phyloP scores from a whole-genome alignment of 2,113 vertebrate species.

The Pterocles burchelli region DNA sequence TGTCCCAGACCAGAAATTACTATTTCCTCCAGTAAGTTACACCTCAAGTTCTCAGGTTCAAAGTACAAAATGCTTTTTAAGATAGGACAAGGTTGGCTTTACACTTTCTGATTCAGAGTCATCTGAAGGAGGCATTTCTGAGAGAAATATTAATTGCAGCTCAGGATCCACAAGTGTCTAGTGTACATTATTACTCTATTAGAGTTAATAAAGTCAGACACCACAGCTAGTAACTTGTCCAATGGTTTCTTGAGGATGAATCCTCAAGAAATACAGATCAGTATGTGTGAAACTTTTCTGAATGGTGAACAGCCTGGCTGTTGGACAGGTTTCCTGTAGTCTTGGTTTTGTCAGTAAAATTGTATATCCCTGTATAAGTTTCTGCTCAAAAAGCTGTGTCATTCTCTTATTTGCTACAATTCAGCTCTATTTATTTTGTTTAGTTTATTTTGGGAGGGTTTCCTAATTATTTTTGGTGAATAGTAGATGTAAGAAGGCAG shows the following conservation, averaged over 20 bases:
- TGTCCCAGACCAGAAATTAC: not conserved
- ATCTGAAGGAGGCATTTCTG: not conserved
- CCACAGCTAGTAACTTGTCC: not conserved
- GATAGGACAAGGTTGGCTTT: not conserved
- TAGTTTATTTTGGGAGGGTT: not conserved
- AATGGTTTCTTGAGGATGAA: not conserved
- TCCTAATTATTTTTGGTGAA: not conserved
- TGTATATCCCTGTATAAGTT: not conserved
- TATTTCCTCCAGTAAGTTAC: not conserved
- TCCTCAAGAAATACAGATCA: not conserved
- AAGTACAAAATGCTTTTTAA: not conserved
- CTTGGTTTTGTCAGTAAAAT: not conserved
- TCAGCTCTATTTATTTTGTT: not conserved
- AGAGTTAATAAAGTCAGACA: not conserved
- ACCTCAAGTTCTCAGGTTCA: not conserved
- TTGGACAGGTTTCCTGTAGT: not conserved
- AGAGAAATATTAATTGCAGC: not conserved
- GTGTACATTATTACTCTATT: not conserved
- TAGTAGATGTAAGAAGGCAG: not conserved
- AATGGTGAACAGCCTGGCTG: not conserved
- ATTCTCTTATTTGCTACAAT: not conserved
- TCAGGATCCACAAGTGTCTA: not conserved
- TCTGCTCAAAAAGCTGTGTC: not conserved
- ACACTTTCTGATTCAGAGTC: not conserved
- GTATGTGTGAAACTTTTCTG: not conserved